Percentiles rank a stretch among this genome's conserved stretches.
Evolutionary conservation across 2,888 invertebrate genomes (phyloP).

Genomic region (Drosophila tripunctata): DNA sequence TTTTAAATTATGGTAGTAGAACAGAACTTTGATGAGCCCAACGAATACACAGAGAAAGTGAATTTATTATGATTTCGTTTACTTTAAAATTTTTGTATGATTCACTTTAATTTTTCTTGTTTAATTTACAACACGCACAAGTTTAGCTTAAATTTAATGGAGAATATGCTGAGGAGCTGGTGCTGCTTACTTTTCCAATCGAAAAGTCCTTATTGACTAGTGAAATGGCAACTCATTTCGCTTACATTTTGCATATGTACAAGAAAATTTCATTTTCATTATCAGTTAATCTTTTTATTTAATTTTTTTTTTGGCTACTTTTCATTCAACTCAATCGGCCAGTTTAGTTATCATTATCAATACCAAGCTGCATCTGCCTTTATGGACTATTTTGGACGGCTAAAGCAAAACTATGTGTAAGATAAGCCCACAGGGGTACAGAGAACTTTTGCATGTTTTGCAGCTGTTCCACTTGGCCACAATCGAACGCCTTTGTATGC

Average conservation of each 20-base stretch:
- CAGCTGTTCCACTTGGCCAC: constrained; percentile 59
- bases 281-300: constrained; percentile 23
- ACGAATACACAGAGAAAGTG: constrained; percentile 14
- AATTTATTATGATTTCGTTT: constrained; percentile 19
- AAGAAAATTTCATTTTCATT: constrained; percentile 37
- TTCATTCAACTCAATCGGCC: constrained; percentile 20
- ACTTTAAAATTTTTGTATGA: constrained; percentile 8
- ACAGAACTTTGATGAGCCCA: constrained; percentile 35
- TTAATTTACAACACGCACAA: constrained; percentile 76
- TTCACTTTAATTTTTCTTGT: constrained; percentile 27
- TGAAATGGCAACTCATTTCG: constrained; percentile 17
- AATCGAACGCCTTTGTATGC: constrained; percentile 75
- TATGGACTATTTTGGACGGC: constrained; percentile 41
- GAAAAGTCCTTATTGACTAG: constrained; percentile 36
- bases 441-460: constrained; percentile 26
- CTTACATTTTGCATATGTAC: constrained; percentile 53
- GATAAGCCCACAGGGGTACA: constrained; percentile 19
- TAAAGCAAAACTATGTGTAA: constrained; percentile 27
- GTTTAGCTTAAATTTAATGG: constrained; percentile 63
- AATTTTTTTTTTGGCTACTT: constrained; percentile 49
- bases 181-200: constrained; percentile 10
- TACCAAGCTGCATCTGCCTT: constrained; percentile 46
- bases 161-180: constrained; percentile 62
- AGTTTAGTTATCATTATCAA: constrained; percentile 24
- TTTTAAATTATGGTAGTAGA: constrained; percentile 26